Conservation (phyloP, 2,797 vertebrate genomes). For the Heliangelus exortis region DNA sequence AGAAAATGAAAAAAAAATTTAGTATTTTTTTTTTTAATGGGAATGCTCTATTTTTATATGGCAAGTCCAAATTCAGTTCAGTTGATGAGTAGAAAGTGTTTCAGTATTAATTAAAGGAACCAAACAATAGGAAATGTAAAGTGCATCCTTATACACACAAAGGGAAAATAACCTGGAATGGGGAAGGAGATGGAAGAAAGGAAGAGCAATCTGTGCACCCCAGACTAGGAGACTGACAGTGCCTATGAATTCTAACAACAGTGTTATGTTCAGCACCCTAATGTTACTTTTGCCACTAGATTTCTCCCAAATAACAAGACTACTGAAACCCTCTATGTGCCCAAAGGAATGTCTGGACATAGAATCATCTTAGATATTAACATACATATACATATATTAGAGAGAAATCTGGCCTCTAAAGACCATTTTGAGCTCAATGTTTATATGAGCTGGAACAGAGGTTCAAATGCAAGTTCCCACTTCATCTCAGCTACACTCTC, state of each 20-base stretch:
- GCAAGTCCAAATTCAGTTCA: background rate
- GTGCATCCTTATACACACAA: background rate
- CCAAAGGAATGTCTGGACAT: background rate
- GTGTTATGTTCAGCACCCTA: background rate
- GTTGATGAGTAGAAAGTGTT: background rate
- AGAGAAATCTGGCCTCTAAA: background rate
- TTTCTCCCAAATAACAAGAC: background rate
- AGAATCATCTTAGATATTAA: background rate
- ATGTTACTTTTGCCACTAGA: background rate
- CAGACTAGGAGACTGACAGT: background rate
- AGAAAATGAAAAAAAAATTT: background rate
- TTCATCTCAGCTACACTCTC: slow-evolving; percentile 9
- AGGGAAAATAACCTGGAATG: background rate
- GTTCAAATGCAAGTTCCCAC: background rate
- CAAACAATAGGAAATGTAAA: background rate
- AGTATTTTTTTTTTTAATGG: background rate
- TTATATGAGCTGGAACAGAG: background rate
- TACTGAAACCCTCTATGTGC: background rate
- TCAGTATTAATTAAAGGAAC: background rate
- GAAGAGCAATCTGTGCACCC: background rate
- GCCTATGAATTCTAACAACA: background rate
- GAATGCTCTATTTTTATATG: background rate
- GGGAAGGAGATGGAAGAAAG: background rate
- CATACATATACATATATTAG: background rate
- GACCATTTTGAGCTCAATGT: background rate